Base-by-base conservation (phyloP, 1,140 invertebrate species). In the Orius laevigatus region DNA sequence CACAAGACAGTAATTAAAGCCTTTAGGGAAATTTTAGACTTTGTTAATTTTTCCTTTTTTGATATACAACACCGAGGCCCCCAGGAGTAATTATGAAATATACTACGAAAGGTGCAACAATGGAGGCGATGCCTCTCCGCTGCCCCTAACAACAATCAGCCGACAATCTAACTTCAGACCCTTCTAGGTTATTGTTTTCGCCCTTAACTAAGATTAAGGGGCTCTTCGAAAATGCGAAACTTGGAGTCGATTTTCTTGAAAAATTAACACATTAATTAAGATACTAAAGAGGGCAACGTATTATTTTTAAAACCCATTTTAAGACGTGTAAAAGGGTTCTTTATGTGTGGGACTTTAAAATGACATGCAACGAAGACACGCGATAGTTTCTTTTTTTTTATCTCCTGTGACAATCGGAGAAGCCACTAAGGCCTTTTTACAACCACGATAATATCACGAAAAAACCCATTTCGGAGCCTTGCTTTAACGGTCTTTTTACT, bases 11-110 rank as follows among this genome's bases (percentile, higher is more conserved):
- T 45, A 45, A 45, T 45, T 45, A 45, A 45, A 45, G 43, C 43
- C 43, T 45, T 45, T 45, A 45, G 43, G 43, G 43, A 45, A 45
- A 45, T 45, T 45, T 45, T 45, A 45, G 43, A 45, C 43, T 45
- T 45, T 45, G 43, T 45, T 45, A 45, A 45, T 45, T 45, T 45
- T 45, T 45, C 43, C 25, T 45, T 45, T 45, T 45, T 45, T 45
- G 43, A 45, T 45, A 45, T 45, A 45, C 43, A 45, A 45, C 43
- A 45, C 43, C 43, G 43, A 33, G 10, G 40, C 43, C 43, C 43
- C 43, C n/a, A 32, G 15, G 32, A 45, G 43, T 45, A 45, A 45
- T 45, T 45, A 45, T 45, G 43, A 45, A 45, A 45, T 45, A 45
- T 45, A 45, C 43, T 31, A n/a, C 11, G 20, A 45, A 45, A 45